These are phyloP conservation scores for Pontoporia blainvillei DNA, from an alignment of 2,113 vertebrate species.

Conservation along the genomic window DNA sequence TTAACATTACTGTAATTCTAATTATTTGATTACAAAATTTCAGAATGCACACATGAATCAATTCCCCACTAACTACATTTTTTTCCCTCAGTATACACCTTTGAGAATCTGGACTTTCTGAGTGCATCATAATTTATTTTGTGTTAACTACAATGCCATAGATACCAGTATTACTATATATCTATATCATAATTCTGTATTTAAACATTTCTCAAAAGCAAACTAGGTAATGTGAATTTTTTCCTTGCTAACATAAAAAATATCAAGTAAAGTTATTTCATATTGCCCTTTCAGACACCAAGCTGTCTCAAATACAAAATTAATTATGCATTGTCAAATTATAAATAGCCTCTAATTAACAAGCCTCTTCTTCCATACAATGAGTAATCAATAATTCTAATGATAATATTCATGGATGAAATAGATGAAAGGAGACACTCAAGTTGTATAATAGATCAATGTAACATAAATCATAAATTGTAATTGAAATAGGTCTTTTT, in stretches of 20 bases:
- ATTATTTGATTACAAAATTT: neutral
- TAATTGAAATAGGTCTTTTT: neutral
- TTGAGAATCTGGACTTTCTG: neutral
- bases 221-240: neutral
- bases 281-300: neutral
- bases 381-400: conserved; percentile 34
- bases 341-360: conserved; percentile 40
- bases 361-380: neutral
- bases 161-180: neutral
- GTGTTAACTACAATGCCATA: neutral
- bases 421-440: neutral
- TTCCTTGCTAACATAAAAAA: neutral
- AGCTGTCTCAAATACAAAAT: neutral
- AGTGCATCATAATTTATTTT: neutral
- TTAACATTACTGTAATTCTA: neutral
- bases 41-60: neutral
- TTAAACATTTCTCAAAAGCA: neutral
- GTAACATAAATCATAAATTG: conserved; percentile 10
- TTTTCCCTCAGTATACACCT: neutral
- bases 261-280: neutral
- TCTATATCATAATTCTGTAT: neutral
- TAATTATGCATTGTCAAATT: conserved; percentile 49
- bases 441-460: neutral
- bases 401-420: neutral
- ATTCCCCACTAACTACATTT: neutral